Conservation (phyloP, 2,888 invertebrate genomes). For the Stratiomys singularior region DNA sequence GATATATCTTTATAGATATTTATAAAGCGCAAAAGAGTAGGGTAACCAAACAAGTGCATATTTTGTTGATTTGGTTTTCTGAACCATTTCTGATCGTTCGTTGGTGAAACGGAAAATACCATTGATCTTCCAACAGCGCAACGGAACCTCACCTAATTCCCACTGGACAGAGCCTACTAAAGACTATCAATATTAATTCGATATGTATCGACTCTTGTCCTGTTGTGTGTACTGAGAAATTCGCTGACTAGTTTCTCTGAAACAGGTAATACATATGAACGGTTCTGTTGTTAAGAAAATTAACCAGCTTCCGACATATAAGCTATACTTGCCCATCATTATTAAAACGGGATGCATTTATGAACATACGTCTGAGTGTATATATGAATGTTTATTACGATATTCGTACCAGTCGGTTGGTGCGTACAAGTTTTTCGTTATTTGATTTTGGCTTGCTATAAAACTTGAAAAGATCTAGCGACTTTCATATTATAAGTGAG, state of each 20-base stretch:
- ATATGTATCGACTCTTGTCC: neutral
- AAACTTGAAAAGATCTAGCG: constrained; percentile 24
- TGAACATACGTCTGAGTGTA: no score
- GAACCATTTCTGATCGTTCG: no score
- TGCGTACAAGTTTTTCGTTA: constrained; percentile 16
- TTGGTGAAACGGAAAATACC: no score
- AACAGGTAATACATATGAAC: constrained; percentile 28
- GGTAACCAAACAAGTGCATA: no score
- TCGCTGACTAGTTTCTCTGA: constrained; percentile 8
- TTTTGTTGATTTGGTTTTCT: no score
- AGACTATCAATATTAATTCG: neutral
- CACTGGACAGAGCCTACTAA: constrained; percentile 18
- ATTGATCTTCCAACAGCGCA: neutral
- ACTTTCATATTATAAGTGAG: constrained; percentile 13
- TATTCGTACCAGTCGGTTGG: neutral
- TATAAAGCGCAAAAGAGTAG: neutral
- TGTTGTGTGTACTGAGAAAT: neutral
- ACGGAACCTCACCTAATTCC: neutral
- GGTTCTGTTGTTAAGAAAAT: neutral
- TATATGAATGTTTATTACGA: constrained; percentile 11
- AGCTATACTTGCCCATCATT: neutral
- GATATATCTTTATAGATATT: neutral
- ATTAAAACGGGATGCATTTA: no score
- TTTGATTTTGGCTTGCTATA: neutral
- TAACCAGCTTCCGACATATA: constrained; percentile 3